Evolutionary conservation across 2,113 vertebrate genomes (phyloP).

Genomic region (Poicephalus gulielmi): DNA sequence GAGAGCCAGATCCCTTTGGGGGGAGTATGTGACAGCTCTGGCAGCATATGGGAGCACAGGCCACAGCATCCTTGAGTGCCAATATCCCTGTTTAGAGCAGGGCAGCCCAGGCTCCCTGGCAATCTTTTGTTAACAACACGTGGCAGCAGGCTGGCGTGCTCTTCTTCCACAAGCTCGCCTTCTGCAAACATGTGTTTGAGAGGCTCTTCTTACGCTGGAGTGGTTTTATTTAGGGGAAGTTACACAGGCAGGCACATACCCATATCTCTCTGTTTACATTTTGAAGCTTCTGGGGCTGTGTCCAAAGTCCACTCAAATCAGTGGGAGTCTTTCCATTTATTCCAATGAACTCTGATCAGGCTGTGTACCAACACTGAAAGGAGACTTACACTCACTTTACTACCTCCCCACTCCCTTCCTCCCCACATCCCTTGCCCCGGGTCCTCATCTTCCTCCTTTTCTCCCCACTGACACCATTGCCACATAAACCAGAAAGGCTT

Average conservation of each 20-base stretch:
- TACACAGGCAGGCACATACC: neutral
- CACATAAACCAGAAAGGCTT: neutral
- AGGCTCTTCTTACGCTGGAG: neutral
- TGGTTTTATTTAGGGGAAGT: neutral
- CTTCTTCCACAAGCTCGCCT: neutral
- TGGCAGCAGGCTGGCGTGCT: neutral
- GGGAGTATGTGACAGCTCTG: neutral
- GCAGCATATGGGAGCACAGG: neutral
- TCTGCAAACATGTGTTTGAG: neutral
- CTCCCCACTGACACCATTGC: neutral
- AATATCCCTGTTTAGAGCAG: neutral
- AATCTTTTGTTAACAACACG: rapidly evolving
- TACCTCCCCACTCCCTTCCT: neutral
- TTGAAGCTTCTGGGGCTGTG: neutral
- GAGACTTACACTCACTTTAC: neutral
- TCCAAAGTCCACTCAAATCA: conserved; percentile 33
- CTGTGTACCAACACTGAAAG: neutral
- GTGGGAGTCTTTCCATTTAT: neutral
- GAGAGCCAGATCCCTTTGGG: neutral
- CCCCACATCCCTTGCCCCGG: rapidly evolving
- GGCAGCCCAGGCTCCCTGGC: too few relatives aligned
- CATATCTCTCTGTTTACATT: neutral
- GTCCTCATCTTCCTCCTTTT: neutral
- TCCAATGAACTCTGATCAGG: neutral
- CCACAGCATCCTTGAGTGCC: neutral